These are phyloP conservation scores for Setophaga petechia DNA, from an alignment of 2,113 vertebrate species.

Conservation along the genomic window DNA sequence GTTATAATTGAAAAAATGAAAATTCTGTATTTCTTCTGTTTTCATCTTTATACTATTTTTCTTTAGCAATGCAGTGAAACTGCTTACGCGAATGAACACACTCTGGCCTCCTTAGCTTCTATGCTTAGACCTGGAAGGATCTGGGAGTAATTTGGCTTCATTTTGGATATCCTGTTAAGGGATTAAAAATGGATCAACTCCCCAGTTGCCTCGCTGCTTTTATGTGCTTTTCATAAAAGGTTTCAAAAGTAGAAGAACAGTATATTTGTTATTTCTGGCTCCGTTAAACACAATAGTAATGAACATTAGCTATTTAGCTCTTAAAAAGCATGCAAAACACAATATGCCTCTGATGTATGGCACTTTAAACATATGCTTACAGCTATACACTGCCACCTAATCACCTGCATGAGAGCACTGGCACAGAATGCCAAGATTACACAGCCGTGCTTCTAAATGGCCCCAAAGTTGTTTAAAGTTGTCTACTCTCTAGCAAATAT, in stretches of 20 bases:
- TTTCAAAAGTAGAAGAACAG: constrained; percentile 57
- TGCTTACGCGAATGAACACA: neutral
- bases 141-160: constrained; percentile 61
- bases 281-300: constrained; percentile 70
- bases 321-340: constrained; percentile 53
- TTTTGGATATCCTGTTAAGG: constrained; percentile 59
- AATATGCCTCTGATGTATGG: constrained; percentile 42
- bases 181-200: constrained; percentile 48
- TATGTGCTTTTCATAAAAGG: constrained; percentile 61
- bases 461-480: constrained; percentile 31
- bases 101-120: neutral
- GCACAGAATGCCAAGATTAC: constrained; percentile 31
- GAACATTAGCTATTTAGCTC: constrained; percentile 65
- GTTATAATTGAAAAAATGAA: neutral
- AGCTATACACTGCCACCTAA: constrained; percentile 50
- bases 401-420: constrained; percentile 62
- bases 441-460: constrained; percentile 36
- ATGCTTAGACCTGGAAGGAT: constrained; percentile 39
- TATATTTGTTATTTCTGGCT: constrained; percentile 71
- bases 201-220: constrained; percentile 63
- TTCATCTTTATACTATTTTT: neutral
- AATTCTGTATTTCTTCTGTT: neutral
- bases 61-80: neutral
- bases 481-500: constrained; percentile 19
- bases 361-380: constrained; percentile 52